These are phyloP conservation scores for Cantharis rustica DNA, from an alignment of 2,888 invertebrate species.

Conservation along the genomic window DNA sequence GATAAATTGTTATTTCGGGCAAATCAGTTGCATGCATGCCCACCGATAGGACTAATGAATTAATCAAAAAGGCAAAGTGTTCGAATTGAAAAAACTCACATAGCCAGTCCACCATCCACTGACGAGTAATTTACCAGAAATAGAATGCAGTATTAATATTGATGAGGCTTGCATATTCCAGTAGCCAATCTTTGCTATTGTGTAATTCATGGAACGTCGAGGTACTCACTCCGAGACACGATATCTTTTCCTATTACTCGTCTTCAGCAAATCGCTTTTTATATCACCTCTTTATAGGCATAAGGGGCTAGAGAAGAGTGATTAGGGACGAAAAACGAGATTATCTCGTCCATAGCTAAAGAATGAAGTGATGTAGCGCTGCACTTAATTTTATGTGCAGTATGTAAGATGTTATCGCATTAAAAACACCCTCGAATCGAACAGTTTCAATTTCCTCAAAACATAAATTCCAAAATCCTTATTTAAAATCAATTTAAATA, in stretches of 20 bases:
- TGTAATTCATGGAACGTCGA: constrained; percentile 49
- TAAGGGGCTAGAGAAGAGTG: constrained; percentile 28
- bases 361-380: constrained; percentile 32
- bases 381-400: constrained; percentile 32
- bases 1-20: neutral
- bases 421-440: neutral
- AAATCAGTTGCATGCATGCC: neutral
- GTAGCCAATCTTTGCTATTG: constrained; percentile 53
- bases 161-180: constrained; percentile 54
- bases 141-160: constrained; percentile 51
- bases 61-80: neutral
- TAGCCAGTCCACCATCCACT: neutral
- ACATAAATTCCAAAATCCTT: neutral
- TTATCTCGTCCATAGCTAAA: constrained; percentile 32
- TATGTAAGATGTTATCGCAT: constrained; percentile 19
- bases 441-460: neutral
- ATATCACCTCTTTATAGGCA: constrained; percentile 33
- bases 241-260: constrained; percentile 28
- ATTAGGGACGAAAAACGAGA: constrained; percentile 32
- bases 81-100: neutral
- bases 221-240: constrained; percentile 21
- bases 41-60: neutral
- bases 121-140: constrained; percentile 31
- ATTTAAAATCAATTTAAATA: neutral
- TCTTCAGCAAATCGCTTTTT: constrained; percentile 30